Percentiles rank a stretch among this genome's conserved stretches.
phyloP scores from a whole-genome alignment of 2,888 invertebrate genomes.

The Nymphalis c-album region DNA sequence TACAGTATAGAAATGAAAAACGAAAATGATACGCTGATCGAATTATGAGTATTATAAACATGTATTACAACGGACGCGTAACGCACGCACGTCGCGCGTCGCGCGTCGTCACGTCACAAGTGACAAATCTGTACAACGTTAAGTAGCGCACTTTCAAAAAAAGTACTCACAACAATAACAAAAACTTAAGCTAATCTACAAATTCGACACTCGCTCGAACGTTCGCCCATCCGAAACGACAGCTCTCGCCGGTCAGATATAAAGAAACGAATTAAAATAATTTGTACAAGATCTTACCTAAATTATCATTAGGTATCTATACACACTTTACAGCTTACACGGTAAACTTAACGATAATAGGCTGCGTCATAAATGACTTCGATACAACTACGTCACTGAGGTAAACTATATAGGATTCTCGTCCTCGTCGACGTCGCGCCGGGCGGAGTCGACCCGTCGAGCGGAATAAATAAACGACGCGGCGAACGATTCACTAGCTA shows the following conservation, averaged over 20 bases:
- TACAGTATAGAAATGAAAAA: constrained; percentile 35
- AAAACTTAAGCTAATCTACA: constrained; percentile 49
- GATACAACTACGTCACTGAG: constrained; percentile 77
- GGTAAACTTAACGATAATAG: constrained; percentile 78
- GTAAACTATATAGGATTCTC: constrained; percentile 76
- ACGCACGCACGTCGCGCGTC: constrained; percentile 14
- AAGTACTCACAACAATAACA: constrained; percentile 55
- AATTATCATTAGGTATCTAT: constrained; percentile 57
- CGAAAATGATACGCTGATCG: constrained; percentile 35
- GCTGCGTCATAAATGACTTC: constrained; percentile 78
- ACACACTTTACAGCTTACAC: constrained; percentile 74
- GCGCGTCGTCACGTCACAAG: constrained; percentile 50
- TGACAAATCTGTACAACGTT: constrained; percentile 50
- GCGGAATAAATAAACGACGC: constrained; percentile 58
- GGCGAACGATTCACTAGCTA: constrained; percentile 66
- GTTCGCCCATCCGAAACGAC: constrained; percentile 25
- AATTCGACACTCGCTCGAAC: constrained; percentile 48
- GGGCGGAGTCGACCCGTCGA: constrained; percentile 31
- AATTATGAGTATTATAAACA: constrained; percentile 48
- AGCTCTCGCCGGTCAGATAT: constrained; percentile 41
- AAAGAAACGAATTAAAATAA: constrained; percentile 66
- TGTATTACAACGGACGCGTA: constrained; percentile 34
- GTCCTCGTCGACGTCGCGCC: constrained; percentile 17
- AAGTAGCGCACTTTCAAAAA: constrained; percentile 49
- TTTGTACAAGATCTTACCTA: constrained; percentile 73